Evolutionary conservation across 37 sponge, comb jelly and placozoan genomes (phyloP), one percentile per base, ranked within the genome.

Genomic region (Axinella damicornis): DNA sequence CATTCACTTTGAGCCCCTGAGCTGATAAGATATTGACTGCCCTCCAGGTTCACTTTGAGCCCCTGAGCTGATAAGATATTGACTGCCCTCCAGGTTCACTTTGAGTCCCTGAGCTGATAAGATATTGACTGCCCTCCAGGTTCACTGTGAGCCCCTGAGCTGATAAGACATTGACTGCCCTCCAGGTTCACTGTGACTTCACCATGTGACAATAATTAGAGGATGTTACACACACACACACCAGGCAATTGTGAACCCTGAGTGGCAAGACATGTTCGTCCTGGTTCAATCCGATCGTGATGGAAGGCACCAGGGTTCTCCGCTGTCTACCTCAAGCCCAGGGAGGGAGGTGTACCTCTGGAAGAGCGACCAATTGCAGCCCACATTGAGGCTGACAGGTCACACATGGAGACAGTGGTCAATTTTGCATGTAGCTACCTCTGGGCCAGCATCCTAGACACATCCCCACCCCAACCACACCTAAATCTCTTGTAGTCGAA

Each of bases 191-290:
- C n/a, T n/a, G n/a, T 46, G 46, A 46, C 46, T 12, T 46, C 46
- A 46, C 9, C 9, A 12, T 46, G 46, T 9, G n/a, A n/a, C n/a
- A n/a, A n/a, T n/a, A n/a, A n/a, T n/a, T n/a, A n/a, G n/a, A n/a
- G n/a, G n/a, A n/a, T n/a, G n/a, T n/a, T n/a, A n/a, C n/a, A n/a
- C n/a, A n/a, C n/a, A n/a, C n/a, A n/a, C n/a, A n/a, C n/a, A n/a
- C n/a, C 64, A 92, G 92, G 89, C 65, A 33, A 70, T 93, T n/a
- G 76, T 93, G 53, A 93, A 93, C 73, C 85, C 88, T 0, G 85
- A 76, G 21, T 93, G 93, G 93, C 79, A 74, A 15, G 93, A 93
- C 82, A 93, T 93, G 93, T 71, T 85, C 21, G 76, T 93, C 0
- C 40, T 93, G 65, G 57, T 88, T 0, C 75, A 76, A 39, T 14